A percentile compares a stretch with the other conserved stretches of the same genome.
Evolutionary conservation across 2,888 invertebrate species (phyloP).

Genomic region (Drosophila diplacantha): DNA sequence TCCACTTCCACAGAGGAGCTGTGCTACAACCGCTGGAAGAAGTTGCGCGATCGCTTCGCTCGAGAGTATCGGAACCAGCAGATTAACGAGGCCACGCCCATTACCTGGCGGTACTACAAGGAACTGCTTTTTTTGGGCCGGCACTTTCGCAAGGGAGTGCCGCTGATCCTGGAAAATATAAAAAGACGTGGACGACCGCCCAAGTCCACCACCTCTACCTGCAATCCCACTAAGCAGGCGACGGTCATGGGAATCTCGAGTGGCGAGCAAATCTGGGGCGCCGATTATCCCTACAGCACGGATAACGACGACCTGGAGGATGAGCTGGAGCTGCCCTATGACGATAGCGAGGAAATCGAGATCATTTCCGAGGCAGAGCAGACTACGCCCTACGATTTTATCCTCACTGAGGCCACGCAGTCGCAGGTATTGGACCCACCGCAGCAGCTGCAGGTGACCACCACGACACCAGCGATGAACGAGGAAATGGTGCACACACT

Average conservation of each 20-base stretch:
- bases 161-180: slow-evolving; percentile 57
- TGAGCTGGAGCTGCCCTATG: slow-evolving; percentile 42
- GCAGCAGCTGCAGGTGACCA: slow-evolving; percentile 43
- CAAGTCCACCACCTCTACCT: slow-evolving; percentile 18
- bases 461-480: slow-evolving; percentile 22
- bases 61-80: slow-evolving; percentile 70
- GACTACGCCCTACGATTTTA: slow-evolving; percentile 42
- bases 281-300: slow-evolving; percentile 58
- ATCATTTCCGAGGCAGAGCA: slow-evolving; percentile 50
- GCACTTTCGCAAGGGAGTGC: slow-evolving; percentile 71
- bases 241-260: slow-evolving; percentile 32
- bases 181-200: slow-evolving; percentile 62
- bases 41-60: slow-evolving; percentile 71
- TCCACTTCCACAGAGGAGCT: slow-evolving; percentile 54
- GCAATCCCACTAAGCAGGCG: neutral
- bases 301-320: slow-evolving; percentile 59
- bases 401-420: slow-evolving; percentile 43
- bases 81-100: slow-evolving; percentile 55
- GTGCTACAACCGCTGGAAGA: slow-evolving; percentile 74
- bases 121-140: slow-evolving; percentile 66
- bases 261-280: slow-evolving; percentile 68
- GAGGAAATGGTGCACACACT: slow-evolving; percentile 7
- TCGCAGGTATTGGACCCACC: slow-evolving; percentile 28
- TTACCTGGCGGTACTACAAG: slow-evolving; percentile 68
- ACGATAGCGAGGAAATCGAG: slow-evolving; percentile 50